Evolutionary conservation across 2,113 vertebrate species (phyloP), one percentile per base, ranked within the genome.

Genomic region (Nymphicus hollandicus): DNA sequence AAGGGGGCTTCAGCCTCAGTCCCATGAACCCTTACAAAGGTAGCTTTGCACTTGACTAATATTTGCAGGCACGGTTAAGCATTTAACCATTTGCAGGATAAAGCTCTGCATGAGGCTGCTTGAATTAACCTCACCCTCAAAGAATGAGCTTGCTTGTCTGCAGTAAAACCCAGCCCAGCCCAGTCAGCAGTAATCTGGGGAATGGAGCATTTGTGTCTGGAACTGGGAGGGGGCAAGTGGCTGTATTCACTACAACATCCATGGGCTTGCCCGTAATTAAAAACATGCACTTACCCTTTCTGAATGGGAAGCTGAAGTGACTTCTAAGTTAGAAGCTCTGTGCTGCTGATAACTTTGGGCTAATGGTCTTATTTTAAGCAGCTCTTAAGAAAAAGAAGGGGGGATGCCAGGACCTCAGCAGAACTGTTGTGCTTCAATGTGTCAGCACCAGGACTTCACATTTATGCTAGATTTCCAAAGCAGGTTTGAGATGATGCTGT

Each of bases 351-450:
- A 97, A 10, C 50, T 55, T 53, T 35, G 46, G 70, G 11, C 93
- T 96, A 96, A 97, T 95, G 96, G 96, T 18, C 49, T 96, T 97
- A 97, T 97, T 97, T 97, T 96, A 97, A 94, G 96, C 80, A 92
- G 53, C 93, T 89, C 91, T 96, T 95, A 55, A 89, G 71, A 31
- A 79, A 60, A 65, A 72, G 44, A 11, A 78, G 25, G 6, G 6
- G 68, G n/a, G 44, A 15, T 52, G 52, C 69, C 66, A 58, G 86
- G 49, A 35, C 12, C 83, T 80, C 27, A 3, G 83, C 17, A 69
- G 86, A 27, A 58, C 96, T 87, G 91, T n/a, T 94, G 90, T 50
- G 33, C 91, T 96, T 86, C 71, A 88, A 61, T 2, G 15, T 77
- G 92, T 81, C 95, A 77, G 60, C 95, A 82, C 88, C 50, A 19